Evolutionary conservation across 1,140 invertebrate genomes (phyloP), one percentile per base, ranked within the genome.

Genomic region (Apis cerana): DNA sequence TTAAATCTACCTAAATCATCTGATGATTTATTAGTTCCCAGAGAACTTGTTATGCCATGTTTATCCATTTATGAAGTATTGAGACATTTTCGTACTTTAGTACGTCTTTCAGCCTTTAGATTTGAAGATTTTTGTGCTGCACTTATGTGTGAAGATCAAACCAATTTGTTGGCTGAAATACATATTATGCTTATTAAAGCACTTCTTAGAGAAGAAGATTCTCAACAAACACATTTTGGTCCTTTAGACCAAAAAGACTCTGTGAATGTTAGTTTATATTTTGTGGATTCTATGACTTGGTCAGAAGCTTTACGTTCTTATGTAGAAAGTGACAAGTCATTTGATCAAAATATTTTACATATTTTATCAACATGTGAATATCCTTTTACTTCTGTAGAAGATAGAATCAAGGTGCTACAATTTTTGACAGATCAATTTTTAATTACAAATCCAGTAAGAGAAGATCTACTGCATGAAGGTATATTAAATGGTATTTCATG

Each of bases 101-200:
- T 99, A 12, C 95, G 98, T 76, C 94, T 99, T 9, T 98, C 98
- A 21, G 98, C 98, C 68, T 99, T 99, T 94, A 96, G 98, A 83
- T 97, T 99, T 93, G 99, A 99, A 95, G 98, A 99, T 93, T 98
- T 99, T 92, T 98, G 98, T 95, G 97, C 98, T 13, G 97, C 98
- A 56, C 90, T 99, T n/a, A 95, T 97, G 75, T 97, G 96, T 90
- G 97, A 99, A 89, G 98, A 99, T 93, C 98, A 99, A 92, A 98
- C 97, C 87, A 97, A 96, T 91, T 93, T 99, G 56, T 93, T 99
- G 13, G 96, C 97, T 21, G 99, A 99, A 94, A 96, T 99, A 88
- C 98, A 99, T 92, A 97, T 99, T 80, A 97, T 97, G 95, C 94
- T 99, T 61, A 94, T 99, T 4, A 99, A 98, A 94, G 97, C 98